A percentile compares a stretch with the other conserved stretches of the same genome.
These are phyloP conservation scores for Gymnoscopelus microlampas DNA, from an alignment of 2,797 vertebrate species.

Conservation along the genomic window DNA sequence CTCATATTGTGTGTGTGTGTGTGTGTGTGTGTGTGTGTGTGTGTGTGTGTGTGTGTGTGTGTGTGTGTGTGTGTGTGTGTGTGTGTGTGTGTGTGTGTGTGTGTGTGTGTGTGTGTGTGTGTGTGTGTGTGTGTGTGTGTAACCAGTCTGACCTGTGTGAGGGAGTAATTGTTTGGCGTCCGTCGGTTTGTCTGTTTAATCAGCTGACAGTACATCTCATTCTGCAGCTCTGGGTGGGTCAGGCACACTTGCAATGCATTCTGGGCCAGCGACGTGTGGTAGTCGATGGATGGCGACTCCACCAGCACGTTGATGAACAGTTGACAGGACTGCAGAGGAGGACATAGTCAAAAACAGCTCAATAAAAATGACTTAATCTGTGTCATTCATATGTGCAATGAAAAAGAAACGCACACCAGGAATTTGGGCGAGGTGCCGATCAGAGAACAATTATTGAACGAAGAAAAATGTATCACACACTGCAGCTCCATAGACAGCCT, in stretches of 20 bases:
- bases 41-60: too few relatives aligned
- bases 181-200: conserved; percentile 91
- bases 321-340: conserved; percentile 88
- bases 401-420: neutral
- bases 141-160: conserved; percentile 86
- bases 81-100: too few relatives aligned
- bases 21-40: too few relatives aligned
- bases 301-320: conserved; percentile 96
- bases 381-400: neutral
- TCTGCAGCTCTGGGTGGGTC: conserved; percentile 93
- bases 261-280: conserved; percentile 95
- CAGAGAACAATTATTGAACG: neutral
- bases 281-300: conserved; percentile 92
- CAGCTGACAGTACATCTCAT: conserved; percentile 95
- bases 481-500: too few relatives aligned
- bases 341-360: conserved; percentile 13
- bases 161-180: conserved; percentile 87
- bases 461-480: too few relatives aligned
- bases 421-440: neutral
- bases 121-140: neutral
- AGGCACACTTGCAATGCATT: conserved; percentile 94
- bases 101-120: too few relatives aligned
- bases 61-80: too few relatives aligned
- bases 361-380: neutral
- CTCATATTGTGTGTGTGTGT: too few relatives aligned